These are phyloP conservation scores for Agrilus cyanescens DNA, from an alignment of 2,888 invertebrate genomes.

Conservation along the genomic window DNA sequence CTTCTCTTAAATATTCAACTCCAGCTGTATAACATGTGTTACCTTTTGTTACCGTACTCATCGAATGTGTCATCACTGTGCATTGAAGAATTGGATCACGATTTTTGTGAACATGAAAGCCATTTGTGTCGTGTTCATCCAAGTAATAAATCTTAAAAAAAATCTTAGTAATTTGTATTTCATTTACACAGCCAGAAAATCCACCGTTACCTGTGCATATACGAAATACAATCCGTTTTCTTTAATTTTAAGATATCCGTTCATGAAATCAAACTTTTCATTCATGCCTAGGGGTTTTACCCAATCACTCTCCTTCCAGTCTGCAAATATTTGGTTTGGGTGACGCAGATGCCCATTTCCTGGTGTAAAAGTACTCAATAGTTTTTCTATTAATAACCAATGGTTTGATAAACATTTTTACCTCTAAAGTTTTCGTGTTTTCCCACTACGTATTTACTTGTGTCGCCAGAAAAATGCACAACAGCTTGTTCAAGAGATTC, in stretches of 20 bases:
- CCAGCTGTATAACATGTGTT: slow-evolving; percentile 67
- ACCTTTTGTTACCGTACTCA: slow-evolving; percentile 43
- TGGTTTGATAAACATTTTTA: slow-evolving; percentile 20
- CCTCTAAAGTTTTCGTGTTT: slow-evolving; percentile 48
- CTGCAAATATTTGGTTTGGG: slow-evolving; percentile 48
- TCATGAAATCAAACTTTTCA: slow-evolving; percentile 44
- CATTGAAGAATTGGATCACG: slow-evolving; percentile 60
- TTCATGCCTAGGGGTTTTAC: slow-evolving; percentile 48
- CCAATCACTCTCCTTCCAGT: slow-evolving; percentile 56
- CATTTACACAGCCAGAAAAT: neutral
- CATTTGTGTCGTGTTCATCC: slow-evolving; percentile 64
- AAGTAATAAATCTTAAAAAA: slow-evolving; percentile 60
- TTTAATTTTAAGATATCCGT: slow-evolving; percentile 55
- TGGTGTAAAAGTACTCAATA: slow-evolving; percentile 18
- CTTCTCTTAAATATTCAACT: slow-evolving; percentile 47
- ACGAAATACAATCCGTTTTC: slow-evolving; percentile 64
- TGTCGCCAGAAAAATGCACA: slow-evolving; percentile 52
- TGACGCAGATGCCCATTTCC: slow-evolving; percentile 58
- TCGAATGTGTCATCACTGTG: slow-evolving; percentile 51
- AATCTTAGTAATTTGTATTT: slow-evolving; percentile 3
- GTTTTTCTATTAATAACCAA: neutral
- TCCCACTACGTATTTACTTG: slow-evolving; percentile 43
- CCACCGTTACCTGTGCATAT: slow-evolving; percentile 52
- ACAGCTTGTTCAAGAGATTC: slow-evolving; percentile 31
- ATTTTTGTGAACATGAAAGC: slow-evolving; percentile 58